A percentile compares a stretch with the other conserved stretches of the same genome.
Conservation (phyloP, 2,888 invertebrate genomes). For the Pristionchus japonicus region DNA sequence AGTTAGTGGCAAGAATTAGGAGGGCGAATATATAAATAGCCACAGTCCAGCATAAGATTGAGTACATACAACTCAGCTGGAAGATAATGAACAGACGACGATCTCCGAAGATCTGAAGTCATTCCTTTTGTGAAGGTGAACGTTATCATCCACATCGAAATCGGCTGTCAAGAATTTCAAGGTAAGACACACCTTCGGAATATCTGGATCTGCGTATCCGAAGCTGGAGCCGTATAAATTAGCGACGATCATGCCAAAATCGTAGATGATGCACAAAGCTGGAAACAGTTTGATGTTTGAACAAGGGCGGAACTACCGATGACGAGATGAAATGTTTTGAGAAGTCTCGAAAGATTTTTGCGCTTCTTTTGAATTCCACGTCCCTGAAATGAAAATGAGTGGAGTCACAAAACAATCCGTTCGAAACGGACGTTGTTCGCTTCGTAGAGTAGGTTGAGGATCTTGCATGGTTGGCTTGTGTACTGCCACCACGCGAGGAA, state of each 20-base stretch:
- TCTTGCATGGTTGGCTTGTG: neutral
- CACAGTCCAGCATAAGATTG: neutral
- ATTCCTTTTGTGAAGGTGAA: neutral
- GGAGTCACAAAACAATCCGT: neutral
- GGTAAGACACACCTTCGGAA: neutral
- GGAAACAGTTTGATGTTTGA: no score
- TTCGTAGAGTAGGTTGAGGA: neutral
- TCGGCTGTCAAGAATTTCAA: no score
- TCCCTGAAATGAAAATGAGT: neutral
- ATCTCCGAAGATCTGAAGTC: conserved; percentile 30
- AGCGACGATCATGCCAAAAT: neutral
- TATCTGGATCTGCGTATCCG: neutral
- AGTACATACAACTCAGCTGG: neutral
- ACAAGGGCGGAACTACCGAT: neutral
- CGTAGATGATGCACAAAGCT: neutral
- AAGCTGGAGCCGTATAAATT: neutral
- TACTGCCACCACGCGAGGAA: conserved; percentile 38
- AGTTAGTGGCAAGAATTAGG: conserved; percentile 22
- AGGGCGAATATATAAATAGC: conserved; percentile 13
- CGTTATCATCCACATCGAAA: no score
- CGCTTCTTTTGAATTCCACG: conserved; percentile 4
- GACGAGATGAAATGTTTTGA: neutral
- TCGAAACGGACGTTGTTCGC: neutral
- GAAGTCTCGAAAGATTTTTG: neutral
- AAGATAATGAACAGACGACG: neutral